These are phyloP conservation scores for Poeciliopsis retropinna DNA, from an alignment of 2,113 vertebrate species.

Conservation along the genomic window DNA sequence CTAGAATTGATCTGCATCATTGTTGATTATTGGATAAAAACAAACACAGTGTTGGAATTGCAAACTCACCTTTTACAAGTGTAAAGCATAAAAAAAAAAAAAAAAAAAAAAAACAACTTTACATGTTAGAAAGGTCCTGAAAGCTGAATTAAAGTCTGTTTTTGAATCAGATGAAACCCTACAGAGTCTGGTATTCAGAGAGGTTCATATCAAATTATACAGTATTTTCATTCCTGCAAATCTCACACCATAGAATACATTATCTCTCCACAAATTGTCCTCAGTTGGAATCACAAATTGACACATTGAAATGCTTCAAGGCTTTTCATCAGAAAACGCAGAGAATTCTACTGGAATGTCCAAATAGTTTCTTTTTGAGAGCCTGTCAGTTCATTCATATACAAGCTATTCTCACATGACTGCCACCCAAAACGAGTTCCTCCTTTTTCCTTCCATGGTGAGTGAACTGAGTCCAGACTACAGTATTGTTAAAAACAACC, in stretches of 20 bases:
- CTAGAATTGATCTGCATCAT: not conserved
- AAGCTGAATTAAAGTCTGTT: not conserved
- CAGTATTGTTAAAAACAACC: too few species aligned
- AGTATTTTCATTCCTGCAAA: too few species aligned
- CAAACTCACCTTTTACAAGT: not conserved
- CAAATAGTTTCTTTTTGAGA: too few species aligned
- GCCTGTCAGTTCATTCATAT: too few species aligned
- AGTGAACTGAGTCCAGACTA: too few species aligned
- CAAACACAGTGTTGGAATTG: too few species aligned
- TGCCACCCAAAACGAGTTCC: not conserved
- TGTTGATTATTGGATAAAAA: not conserved
- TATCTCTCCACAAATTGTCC: not conserved
- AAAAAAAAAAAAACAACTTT: not conserved
- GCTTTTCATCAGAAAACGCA: too few species aligned
- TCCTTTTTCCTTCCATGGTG: not conserved
- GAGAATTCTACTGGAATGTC: too few species aligned
- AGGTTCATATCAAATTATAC: not conserved
- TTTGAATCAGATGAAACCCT: not conserved
- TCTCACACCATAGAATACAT: not conserved
- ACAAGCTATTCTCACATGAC: not conserved
- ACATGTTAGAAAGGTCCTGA: not conserved
- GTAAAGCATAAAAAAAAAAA: not conserved
- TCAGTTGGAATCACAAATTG: not conserved
- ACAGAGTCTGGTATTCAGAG: not conserved
- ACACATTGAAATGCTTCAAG: too few species aligned